Evolutionary conservation across 1,140 invertebrate species (phyloP).

Genomic region (Drusus annulatus): DNA sequence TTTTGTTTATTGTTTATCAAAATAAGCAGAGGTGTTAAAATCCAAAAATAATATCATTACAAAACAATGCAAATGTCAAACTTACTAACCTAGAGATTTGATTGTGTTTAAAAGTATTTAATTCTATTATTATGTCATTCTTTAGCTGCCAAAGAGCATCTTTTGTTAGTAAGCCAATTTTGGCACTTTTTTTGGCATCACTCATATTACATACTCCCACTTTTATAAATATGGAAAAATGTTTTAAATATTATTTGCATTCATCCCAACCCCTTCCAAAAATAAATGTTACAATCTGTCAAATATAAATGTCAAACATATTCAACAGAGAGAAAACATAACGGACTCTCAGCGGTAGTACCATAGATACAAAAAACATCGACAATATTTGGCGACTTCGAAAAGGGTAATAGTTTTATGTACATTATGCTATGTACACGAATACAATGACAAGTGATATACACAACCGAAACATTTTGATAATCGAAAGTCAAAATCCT

Average conservation of each 20-base stretch:
- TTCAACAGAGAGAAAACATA: background rate
- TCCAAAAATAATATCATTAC: slow-evolving; percentile 13
- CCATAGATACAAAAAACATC: no score
- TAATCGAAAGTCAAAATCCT: no score
- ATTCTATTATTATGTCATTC: slow-evolving; percentile 43
- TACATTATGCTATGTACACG: no score
- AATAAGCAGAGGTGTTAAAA: background rate
- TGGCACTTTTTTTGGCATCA: slow-evolving; percentile 8
- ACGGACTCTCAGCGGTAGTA: no score
- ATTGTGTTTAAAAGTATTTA: slow-evolving; percentile 33
- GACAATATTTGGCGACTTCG: no score
- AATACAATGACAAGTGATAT: no score
- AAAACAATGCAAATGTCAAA: slow-evolving; percentile 23
- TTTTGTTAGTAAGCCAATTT: slow-evolving; percentile 40
- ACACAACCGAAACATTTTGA: no score
- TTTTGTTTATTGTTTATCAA: no score
- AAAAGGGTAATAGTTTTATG: no score
- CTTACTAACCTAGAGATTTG: slow-evolving; percentile 43
- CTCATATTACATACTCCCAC: slow-evolving; percentile 29
- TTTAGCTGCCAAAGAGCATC: slow-evolving; percentile 48
- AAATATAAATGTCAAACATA: background rate
- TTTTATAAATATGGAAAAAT: background rate
- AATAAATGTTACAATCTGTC: background rate
- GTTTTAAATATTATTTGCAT: background rate
- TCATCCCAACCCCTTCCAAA: slow-evolving; percentile 1